Evolutionary conservation across 1,140 invertebrate species (phyloP).

Genomic region (Spodoptera frugiperda): DNA sequence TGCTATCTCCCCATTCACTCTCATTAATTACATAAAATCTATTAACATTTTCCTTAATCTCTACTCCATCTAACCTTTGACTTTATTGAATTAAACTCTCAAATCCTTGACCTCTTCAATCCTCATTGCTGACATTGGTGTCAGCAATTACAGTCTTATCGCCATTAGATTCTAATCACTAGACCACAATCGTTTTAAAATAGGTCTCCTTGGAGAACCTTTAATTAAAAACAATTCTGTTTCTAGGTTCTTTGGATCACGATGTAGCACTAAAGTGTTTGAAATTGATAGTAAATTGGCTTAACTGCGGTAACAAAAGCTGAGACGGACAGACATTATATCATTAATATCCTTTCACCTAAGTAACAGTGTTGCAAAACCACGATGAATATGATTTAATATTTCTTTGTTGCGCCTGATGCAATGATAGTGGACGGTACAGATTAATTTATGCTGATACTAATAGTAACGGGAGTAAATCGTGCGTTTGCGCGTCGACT

Average conservation of each 20-base stretch:
- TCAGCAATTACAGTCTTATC: neutral
- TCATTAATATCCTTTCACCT: slow-evolving; percentile 45
- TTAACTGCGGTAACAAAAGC: neutral
- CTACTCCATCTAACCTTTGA: too few species aligned
- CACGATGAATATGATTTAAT: slow-evolving; percentile 47
- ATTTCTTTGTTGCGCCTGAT: slow-evolving; percentile 44
- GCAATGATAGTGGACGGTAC: slow-evolving; percentile 40
- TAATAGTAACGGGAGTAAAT: slow-evolving; percentile 40
- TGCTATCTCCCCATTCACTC: too few species aligned
- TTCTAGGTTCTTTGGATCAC: slow-evolving; percentile 24
- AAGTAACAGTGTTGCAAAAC: slow-evolving; percentile 35
- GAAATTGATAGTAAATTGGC: slow-evolving; percentile 10
- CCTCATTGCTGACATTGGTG: neutral
- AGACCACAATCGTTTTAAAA: neutral
- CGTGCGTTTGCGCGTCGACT: slow-evolving; percentile 34
- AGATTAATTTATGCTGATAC: slow-evolving; percentile 53
- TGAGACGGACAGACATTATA: slow-evolving; percentile 13
- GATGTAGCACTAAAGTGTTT: neutral
- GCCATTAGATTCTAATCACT: slow-evolving; percentile 3
- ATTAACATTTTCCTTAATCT: too few species aligned
- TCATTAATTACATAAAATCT: too few species aligned
- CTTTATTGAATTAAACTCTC: too few species aligned
- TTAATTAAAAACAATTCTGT: neutral
- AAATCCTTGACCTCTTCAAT: too few species aligned
- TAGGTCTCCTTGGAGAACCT: neutral